Evolutionary conservation across 2,113 vertebrate genomes (phyloP).

Genomic region (Odocoileus hemionus): DNA sequence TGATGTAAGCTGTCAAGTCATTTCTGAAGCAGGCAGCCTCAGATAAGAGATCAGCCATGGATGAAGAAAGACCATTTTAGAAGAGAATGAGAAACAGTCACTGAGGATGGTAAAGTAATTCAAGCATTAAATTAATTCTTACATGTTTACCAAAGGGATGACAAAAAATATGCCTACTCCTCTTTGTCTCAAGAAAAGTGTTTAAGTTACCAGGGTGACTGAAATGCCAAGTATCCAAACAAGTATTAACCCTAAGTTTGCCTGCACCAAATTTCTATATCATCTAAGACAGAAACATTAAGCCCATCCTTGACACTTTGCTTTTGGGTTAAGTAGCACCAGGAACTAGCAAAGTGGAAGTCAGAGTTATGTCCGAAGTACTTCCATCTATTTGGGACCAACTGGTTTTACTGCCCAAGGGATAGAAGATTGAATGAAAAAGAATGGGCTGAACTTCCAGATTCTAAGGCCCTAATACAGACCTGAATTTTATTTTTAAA

Average conservation of each 20-base stretch:
- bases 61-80: conserved; percentile 82
- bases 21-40: conserved; percentile 66
- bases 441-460: not conserved
- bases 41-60: conserved; percentile 77
- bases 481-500: conserved; percentile 33
- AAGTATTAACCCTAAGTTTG: conserved; percentile 37
- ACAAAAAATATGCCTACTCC: conserved; percentile 77
- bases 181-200: conserved; percentile 69
- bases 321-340: conserved; percentile 28
- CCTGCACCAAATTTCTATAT: not conserved
- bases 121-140: conserved; percentile 88
- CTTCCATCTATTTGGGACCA: conserved; percentile 26
- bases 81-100: conserved; percentile 82
- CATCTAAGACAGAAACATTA: not conserved
- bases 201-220: conserved; percentile 60
- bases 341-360: conserved; percentile 15
- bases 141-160: conserved; percentile 82
- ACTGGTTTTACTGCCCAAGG: not conserved
- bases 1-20: conserved; percentile 68
- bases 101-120: conserved; percentile 80
- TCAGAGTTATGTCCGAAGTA: not conserved
- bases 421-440: conserved; percentile 39
- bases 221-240: conserved; percentile 63
- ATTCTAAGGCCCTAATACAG: conserved; percentile 13
- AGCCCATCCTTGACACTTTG: not conserved